These are phyloP conservation scores for Bos javanicus DNA, from an alignment of 2,113 vertebrate species.

Conservation along the genomic window DNA sequence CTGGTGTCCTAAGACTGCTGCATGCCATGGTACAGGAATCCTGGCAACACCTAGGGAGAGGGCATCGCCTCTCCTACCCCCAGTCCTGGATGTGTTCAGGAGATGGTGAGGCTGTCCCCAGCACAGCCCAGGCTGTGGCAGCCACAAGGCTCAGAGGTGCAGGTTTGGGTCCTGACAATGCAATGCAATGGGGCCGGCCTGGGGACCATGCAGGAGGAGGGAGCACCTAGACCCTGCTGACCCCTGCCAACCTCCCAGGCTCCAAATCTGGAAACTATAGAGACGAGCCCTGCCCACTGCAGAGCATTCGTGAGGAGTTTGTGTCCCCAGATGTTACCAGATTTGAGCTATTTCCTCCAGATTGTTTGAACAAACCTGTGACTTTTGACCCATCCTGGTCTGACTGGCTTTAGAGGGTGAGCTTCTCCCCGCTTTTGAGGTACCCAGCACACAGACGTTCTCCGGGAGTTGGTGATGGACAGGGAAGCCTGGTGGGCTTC, in stretches of 20 bases:
- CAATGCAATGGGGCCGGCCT: fast-evolving
- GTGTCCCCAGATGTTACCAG: conserved; percentile 74
- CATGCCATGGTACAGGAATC: background rate
- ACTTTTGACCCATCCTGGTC: conserved; percentile 67
- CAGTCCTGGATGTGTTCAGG: fast-evolving
- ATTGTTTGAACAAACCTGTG: conserved; percentile 75
- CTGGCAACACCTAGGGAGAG: background rate
- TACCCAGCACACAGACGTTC: background rate
- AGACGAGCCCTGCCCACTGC: conserved; percentile 63
- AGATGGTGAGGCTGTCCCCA: background rate
- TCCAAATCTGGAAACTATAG: conserved; percentile 21
- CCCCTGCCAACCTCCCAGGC: background rate
- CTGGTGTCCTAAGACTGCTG: background rate
- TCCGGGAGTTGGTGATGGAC: fast-evolving
- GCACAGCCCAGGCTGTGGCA: too few species aligned
- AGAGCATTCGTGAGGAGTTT: conserved; percentile 67
- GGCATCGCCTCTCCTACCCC: too few species aligned
- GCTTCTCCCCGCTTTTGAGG: conserved; percentile 56
- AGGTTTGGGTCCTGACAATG: background rate
- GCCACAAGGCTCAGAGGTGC: fast-evolving
- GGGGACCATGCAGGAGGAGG: background rate
- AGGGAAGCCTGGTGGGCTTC: background rate
- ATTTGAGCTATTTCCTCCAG: conserved; percentile 70
- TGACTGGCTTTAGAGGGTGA: conserved; percentile 52
- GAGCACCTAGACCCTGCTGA: background rate